A percentile compares a stretch with the other conserved stretches of the same genome.
Evolutionary conservation across 2,113 vertebrate species (phyloP).

Genomic region (Saccopteryx leptura): DNA sequence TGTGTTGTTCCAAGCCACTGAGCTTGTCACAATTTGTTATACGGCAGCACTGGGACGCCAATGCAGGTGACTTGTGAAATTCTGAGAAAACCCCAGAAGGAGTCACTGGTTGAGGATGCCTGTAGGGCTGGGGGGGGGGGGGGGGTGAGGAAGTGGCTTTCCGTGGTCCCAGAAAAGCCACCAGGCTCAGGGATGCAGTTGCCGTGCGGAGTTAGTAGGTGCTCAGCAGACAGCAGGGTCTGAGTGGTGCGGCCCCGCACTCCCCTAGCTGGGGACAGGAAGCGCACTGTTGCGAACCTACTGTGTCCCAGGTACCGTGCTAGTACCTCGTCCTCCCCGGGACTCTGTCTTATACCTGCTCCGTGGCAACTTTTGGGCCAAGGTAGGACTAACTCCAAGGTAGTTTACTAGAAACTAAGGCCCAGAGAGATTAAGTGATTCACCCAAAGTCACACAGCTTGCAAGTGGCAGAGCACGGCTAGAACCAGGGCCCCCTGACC

Average conservation of each 20-base stretch:
- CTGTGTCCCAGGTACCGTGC: not conserved
- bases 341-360: not conserved
- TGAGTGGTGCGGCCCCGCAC: not conserved
- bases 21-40: not conserved
- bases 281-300: no score
- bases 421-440: not conserved
- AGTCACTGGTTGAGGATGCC: not conserved
- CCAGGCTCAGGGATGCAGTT: not conserved
- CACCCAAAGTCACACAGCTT: not conserved
- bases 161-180: not conserved
- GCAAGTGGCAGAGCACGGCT: not conserved
- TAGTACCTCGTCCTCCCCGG: not conserved
- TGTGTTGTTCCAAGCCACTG: not conserved
- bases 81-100: constrained; percentile 17
- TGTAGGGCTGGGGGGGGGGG: not conserved
- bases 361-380: not conserved
- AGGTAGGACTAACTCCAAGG: no score
- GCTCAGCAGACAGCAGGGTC: not conserved
- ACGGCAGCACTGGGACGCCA: not conserved
- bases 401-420: not conserved
- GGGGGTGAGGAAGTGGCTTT: not conserved
- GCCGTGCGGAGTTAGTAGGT: not conserved
- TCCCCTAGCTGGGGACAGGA: not conserved
- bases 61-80: not conserved
- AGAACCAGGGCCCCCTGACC: not conserved